phyloP scores from a whole-genome alignment of 2,797 vertebrate species.

The Parotocinclus haroldoi region DNA sequence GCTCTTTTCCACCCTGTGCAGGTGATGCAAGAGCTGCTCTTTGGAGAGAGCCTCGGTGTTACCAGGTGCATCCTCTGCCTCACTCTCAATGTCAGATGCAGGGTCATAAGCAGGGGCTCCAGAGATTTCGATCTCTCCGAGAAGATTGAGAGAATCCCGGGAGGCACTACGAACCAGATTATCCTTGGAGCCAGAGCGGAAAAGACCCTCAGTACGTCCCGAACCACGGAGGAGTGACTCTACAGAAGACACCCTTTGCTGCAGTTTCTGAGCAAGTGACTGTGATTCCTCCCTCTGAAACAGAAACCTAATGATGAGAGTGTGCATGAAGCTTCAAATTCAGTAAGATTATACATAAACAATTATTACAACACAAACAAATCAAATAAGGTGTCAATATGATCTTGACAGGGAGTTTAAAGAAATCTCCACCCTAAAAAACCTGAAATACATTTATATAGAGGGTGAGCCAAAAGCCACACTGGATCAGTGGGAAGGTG shows the following conservation, averaged over 20 bases:
- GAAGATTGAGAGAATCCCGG: slow-evolving; percentile 82
- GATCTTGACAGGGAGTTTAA: background rate
- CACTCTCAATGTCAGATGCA: slow-evolving; percentile 89
- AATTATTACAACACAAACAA: too few relatives aligned
- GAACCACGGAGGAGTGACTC: slow-evolving; percentile 89
- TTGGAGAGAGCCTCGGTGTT: slow-evolving; percentile 76
- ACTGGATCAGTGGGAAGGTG: too few relatives aligned
- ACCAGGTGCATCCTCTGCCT: slow-evolving; percentile 80
- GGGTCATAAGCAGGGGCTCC: slow-evolving; percentile 73
- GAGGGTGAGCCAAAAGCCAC: too few relatives aligned
- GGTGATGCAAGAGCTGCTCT: slow-evolving; percentile 82
- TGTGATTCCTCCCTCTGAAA: slow-evolving; percentile 77
- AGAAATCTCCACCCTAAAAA: too few relatives aligned
- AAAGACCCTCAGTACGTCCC: slow-evolving; percentile 79
- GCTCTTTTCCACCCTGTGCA: slow-evolving; percentile 82
- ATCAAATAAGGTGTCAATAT: background rate
- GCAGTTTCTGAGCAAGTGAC: slow-evolving; percentile 87
- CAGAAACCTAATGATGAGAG: background rate
- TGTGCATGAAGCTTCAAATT: too few relatives aligned
- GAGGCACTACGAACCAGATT: slow-evolving; percentile 83
- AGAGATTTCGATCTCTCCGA: slow-evolving; percentile 68
- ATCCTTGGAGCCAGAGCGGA: slow-evolving; percentile 86
- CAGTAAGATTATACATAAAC: too few relatives aligned
- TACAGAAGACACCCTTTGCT: slow-evolving; percentile 88
- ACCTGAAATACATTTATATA: too few relatives aligned